Conservation (phyloP, 2,888 invertebrate species). For the Drosophila mulleri region DNA sequence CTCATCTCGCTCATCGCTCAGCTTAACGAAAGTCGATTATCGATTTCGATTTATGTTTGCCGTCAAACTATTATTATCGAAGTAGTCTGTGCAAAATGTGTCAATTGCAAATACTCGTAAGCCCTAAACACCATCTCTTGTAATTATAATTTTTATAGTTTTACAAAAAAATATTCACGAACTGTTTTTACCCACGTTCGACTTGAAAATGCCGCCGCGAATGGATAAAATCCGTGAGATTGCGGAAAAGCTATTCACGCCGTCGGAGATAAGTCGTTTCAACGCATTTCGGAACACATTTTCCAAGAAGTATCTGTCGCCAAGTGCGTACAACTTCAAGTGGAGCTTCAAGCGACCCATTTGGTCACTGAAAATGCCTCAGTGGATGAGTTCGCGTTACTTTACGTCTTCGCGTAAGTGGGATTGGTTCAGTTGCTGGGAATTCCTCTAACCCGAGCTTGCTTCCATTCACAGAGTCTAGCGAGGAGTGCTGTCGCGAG, state of each 20-base stretch:
- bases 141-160: background rate
- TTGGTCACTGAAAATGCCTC: constrained; percentile 19
- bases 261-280: constrained; percentile 56
- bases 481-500: constrained; percentile 19
- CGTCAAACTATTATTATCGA: background rate
- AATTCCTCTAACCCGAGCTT: too few species aligned
- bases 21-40: too few species aligned
- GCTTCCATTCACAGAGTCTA: constrained; percentile 4
- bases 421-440: background rate
- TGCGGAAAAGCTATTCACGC: constrained; percentile 61
- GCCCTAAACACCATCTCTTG: background rate
- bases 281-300: constrained; percentile 40
- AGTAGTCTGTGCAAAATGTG: background rate
- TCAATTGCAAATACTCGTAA: background rate
- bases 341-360: constrained; percentile 27
- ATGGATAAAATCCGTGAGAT: constrained; percentile 51
- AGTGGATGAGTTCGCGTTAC: constrained; percentile 38
- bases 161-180: background rate
- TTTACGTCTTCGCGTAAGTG: constrained; percentile 48
- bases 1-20: too few species aligned
- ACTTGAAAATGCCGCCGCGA: constrained; percentile 31
- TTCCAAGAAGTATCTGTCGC: constrained; percentile 37
- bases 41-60: background rate
- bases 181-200: background rate
- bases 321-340: constrained; percentile 33